Percentiles rank a stretch among this genome's conserved stretches.
These are phyloP conservation scores for Tetramorium simillimum DNA, from an alignment of 1,140 invertebrate species.

Conservation along the genomic window DNA sequence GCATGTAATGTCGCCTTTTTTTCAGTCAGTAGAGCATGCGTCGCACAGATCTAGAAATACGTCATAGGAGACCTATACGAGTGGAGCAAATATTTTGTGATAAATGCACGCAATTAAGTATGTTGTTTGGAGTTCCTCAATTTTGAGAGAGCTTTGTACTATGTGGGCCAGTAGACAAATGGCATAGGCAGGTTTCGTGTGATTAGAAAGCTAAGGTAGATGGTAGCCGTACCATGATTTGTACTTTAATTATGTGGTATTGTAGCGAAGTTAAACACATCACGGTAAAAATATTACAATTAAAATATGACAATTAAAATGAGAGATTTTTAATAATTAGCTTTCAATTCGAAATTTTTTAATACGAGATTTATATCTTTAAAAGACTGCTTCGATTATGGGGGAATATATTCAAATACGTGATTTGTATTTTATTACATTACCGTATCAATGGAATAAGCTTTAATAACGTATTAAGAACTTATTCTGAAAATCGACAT, in stretches of 20 bases:
- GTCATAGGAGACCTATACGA: conserved; percentile 38
- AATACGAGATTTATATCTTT: not conserved
- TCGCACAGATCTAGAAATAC: conserved; percentile 47
- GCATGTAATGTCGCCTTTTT: conserved; percentile 47
- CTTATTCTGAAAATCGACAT: not conserved
- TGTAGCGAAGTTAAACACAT: not conserved
- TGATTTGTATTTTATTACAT: not conserved
- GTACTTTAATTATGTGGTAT: conserved; percentile 2
- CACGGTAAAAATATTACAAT: not conserved
- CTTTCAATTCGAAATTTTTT: not conserved
- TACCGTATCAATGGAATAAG: not conserved
- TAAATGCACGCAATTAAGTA: conserved; percentile 49
- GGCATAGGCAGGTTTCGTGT: conserved; percentile 39
- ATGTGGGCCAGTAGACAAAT: conserved; percentile 18
- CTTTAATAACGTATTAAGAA: not conserved
- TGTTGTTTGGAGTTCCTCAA: conserved; percentile 35
- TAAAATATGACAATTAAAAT: not conserved
- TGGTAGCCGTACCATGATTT: conserved; percentile 9
- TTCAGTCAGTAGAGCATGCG: conserved; percentile 51
- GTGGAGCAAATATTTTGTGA: conserved; percentile 34
- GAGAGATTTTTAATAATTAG: not conserved
- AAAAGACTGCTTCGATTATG: not conserved
- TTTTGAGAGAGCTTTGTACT: conserved; percentile 45
- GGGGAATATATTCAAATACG: not conserved
- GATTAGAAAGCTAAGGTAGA: conserved; percentile 46